Evolutionary conservation across 2,797 vertebrate species (phyloP), one percentile per base, ranked within the genome.

Genomic region (Antrozous pallidus): DNA sequence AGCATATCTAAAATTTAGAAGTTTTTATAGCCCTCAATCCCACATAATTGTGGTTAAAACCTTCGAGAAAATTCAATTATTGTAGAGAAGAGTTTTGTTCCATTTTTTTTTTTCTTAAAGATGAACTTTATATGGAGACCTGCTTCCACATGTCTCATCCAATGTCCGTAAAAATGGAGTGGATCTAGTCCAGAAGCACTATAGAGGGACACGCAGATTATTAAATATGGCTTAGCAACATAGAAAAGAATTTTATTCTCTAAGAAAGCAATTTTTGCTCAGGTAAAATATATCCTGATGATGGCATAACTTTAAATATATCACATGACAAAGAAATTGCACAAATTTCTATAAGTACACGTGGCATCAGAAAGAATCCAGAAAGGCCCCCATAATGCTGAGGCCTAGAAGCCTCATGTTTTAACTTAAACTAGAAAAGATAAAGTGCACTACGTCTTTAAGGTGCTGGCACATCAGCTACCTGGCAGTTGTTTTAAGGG

Each of bases 1-100:
- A 96, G 83, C 90, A 97, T 73, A 86, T 11, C 42, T 96, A 96
- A 97, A 96, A 94, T 94, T 88, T 71, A 88, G 87, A 95, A 96
- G 42, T 80, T 45, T 92, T 71, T 94, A 96, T 77, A 93, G 96
- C 90, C 63, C 80, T 97, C 40, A 79, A 75, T 42, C 90, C 70
- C 83, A 94, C 63, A 67, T 93, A 79, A 88, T 58, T 45, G 69
- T 89, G 70, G 24, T 24, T 89, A 88, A 97, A 96, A n/a, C 78
- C 90, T 93, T 90, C 65, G 65, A 93, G 88, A 93, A 94, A 97
- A 97, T 92, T 85, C 0, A 97, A 78, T 92, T 96, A 93, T 47
- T 16, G 63, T 54, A 65, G 67, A 89, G 63, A 49, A 65, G 67
- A 89, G 10, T 70, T 87, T 94, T 88, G 22, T 24, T 47, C 22